phyloP scores from a whole-genome alignment of 2,888 invertebrate species.

The Ornithoptera alexandrae region DNA sequence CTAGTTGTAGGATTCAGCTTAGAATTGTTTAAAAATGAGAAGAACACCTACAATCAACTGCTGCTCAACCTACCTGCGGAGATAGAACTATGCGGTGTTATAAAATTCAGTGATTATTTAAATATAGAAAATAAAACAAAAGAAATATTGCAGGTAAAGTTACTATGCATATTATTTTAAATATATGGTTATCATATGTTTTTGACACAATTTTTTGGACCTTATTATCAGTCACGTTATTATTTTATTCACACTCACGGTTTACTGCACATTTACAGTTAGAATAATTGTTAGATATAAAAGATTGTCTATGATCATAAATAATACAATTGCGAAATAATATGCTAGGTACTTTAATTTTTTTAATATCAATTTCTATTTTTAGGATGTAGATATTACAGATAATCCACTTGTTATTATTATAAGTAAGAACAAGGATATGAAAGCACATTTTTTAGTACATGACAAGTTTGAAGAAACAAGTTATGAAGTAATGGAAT shows the following conservation, averaged over 20 bases:
- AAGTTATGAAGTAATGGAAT: constrained; percentile 81
- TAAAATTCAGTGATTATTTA: constrained; percentile 82
- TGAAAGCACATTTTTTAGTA: constrained; percentile 84
- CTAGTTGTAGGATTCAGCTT: constrained; percentile 85
- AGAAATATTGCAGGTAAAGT: constrained; percentile 77
- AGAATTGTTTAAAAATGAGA: constrained; percentile 80
- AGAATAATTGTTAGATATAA: no score
- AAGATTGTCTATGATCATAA: no score
- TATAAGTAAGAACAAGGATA: constrained; percentile 72
- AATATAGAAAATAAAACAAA: constrained; percentile 82
- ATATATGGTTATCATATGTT: no score
- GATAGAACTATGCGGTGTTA: constrained; percentile 87
- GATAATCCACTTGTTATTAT: constrained; percentile 87
- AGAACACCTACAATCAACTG: constrained; percentile 73
- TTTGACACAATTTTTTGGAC: no score
- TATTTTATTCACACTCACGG: no score
- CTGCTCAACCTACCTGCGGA: constrained; percentile 86
- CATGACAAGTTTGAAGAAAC: constrained; percentile 86
- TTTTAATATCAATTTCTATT: neutral
- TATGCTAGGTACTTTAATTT: neutral
- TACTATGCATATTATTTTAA: no score
- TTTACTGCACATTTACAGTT: no score
- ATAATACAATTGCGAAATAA: no score
- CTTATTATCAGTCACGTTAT: no score
- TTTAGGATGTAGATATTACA: constrained; percentile 86